A percentile compares a stretch with the other conserved stretches of the same genome.
Conservation (phyloP, 37 sponge, comb jelly and placozoan genomes). For the Bolinopsis microptera region DNA sequence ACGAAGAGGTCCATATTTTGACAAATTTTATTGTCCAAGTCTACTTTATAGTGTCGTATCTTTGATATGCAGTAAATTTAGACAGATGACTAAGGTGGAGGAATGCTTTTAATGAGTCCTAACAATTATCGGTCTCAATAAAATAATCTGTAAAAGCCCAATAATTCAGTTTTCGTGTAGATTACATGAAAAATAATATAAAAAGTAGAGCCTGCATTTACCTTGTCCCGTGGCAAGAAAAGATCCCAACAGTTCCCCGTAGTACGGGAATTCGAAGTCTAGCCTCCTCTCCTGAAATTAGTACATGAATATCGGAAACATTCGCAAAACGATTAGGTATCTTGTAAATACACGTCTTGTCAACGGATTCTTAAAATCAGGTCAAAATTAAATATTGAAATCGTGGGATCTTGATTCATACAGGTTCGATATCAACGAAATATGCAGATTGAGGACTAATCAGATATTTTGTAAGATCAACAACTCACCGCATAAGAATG, state of each 20-base stretch:
- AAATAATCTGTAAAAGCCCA: not conserved
- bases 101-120: not conserved
- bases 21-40: not conserved
- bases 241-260: not conserved
- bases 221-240: not conserved
- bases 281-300: not conserved
- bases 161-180: not conserved
- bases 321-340: no score
- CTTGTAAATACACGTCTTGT: no score
- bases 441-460: no score
- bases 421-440: no score
- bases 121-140: not conserved
- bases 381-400: no score
- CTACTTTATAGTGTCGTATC: not conserved
- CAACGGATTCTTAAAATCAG: no score
- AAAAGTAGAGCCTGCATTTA: not conserved
- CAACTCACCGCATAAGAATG: not conserved
- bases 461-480: no score
- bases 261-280: slow-evolving; percentile 31
- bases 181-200: not conserved
- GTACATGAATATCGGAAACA: no score
- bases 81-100: not conserved
- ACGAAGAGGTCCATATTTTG: not conserved
- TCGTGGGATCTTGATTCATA: no score
- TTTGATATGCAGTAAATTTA: not conserved